phyloP scores from a whole-genome alignment of 2,113 vertebrate genomes.

The Eulacestoma nigropectus region DNA sequence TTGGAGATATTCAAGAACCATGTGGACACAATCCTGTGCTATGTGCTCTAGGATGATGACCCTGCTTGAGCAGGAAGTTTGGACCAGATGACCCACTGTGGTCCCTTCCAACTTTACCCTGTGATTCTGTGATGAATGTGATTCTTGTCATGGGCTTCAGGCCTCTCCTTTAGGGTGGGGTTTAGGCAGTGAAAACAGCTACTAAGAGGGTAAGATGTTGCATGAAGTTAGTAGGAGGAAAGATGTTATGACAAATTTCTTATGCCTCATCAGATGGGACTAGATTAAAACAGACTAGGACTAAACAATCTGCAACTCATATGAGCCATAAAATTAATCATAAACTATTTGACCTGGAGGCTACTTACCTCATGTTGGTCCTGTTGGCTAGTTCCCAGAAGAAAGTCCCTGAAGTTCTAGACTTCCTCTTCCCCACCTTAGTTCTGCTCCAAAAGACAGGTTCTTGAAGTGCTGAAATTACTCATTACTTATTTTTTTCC shows the following conservation, averaged over 20 bases:
- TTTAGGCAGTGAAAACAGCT: not conserved
- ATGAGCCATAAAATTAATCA: slow-evolving; percentile 9
- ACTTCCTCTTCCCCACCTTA: not conserved
- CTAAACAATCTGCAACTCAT: slow-evolving; percentile 10
- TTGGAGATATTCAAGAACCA: not conserved
- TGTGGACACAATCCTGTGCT: too few relatives aligned
- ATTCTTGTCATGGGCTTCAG: not conserved
- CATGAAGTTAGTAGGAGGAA: not conserved
- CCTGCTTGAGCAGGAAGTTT: not conserved
- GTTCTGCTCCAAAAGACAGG: not conserved
- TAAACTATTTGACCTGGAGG: not conserved
- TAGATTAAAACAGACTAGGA: slow-evolving; percentile 14
- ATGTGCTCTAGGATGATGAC: not conserved
- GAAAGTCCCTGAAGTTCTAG: slow-evolving; percentile 2
- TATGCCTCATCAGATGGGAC: not conserved
- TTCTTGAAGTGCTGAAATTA: not conserved
- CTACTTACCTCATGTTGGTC: not conserved
- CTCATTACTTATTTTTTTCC: not conserved
- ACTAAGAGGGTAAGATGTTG: not conserved
- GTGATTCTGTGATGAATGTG: not conserved
- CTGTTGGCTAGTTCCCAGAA: not conserved
- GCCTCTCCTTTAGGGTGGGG: not conserved
- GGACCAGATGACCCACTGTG: not conserved
- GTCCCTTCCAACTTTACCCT: not conserved
- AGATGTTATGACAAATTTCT: not conserved